Base-by-base conservation (phyloP, 2,797 vertebrate species). In the Cossypha dichroa region DNA sequence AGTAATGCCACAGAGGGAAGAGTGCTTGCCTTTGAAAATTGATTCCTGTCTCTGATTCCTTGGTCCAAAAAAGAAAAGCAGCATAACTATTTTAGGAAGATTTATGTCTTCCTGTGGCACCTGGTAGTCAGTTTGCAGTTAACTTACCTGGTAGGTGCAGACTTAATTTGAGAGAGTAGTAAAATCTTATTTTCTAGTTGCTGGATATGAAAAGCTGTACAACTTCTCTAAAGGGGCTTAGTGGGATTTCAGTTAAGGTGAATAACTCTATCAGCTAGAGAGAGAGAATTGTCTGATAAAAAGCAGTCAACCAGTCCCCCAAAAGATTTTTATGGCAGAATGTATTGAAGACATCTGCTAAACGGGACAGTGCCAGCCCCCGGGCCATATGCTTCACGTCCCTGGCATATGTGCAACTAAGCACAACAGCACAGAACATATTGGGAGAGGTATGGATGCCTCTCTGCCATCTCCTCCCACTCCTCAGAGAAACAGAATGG, bases 301-400 rank as follows among this genome's bases (percentile, higher is more conserved):
- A 95, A 95, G 81, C 84, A 96, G 88, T 97, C 97, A 97, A 87
- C 74, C 90, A 97, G 96, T 87, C 90, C 56, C 70, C n/a, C 29
- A 89, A 96, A 96, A 96, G 94, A 91, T 96, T 93, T 90, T 96
- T 94, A 92, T 97, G 94, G 94, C 96, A 97, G 88, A 94, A 97
- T 96, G 76, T 95, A 87, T 94, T 90, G 68, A 80, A 96, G 97
- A 95, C 98, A 98, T 97, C 97, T 98, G 98, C 93, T 97, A 68
- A 97, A 95, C 15, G 85, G 97, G 97, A 95, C 90, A 90, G 74
- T 81, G 94, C 94, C 97, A 97, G 92, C 96, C 97, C 96, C 96
- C 40, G 0, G 97, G 95, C 97, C 97, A 97, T 98, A 98, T 98
- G 97, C 90, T 75, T 66, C 52, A 16, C 87, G 96, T 98, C 96